phyloP scores from a whole-genome alignment of 2,797 vertebrate genomes.

The Cyprinella venusta region DNA sequence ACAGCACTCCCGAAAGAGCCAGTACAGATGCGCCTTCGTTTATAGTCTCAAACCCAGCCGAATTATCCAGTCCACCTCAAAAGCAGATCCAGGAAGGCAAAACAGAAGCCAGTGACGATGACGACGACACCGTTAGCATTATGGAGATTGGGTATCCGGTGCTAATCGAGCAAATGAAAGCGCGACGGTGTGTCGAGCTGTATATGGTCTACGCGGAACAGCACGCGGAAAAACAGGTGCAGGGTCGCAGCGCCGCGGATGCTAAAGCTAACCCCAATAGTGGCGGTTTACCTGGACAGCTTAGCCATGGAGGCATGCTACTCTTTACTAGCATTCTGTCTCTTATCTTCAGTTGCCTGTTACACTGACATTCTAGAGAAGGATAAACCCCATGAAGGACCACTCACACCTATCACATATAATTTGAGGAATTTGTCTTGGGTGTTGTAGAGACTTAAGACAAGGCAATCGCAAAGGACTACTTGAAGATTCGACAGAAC shows the following conservation, averaged over 20 bases:
- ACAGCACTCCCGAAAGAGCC: not conserved
- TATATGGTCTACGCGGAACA: constrained; percentile 72
- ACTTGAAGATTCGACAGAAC: constrained; percentile 18
- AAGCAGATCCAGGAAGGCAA: constrained; percentile 5
- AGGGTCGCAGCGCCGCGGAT: not conserved
- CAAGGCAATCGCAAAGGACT: not conserved
- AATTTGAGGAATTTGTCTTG: not conserved
- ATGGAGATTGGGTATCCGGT: constrained; percentile 77
- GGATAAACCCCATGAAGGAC: not conserved
- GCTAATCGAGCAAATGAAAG: constrained; percentile 75
- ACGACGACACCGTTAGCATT: constrained; percentile 73
- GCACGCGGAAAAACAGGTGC: constrained; percentile 51
- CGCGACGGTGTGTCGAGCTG: constrained; percentile 71
- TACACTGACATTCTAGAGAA: constrained; percentile 26
- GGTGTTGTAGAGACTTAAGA: constrained; percentile 3
- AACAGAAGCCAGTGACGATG: constrained; percentile 25
- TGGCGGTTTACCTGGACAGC: not conserved
- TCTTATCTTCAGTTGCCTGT: constrained; percentile 40
- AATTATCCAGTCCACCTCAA: constrained; percentile 19
- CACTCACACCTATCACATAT: not conserved
- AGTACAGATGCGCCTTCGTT: constrained; percentile 14
- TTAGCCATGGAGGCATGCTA: constrained; percentile 29
- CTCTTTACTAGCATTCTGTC: constrained; percentile 47
- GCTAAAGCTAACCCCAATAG: accelerated
- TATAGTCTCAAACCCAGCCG: constrained; percentile 12